Evolutionary conservation across 1,140 invertebrate genomes (phyloP).

Genomic region (Chlorops oryzae): DNA sequence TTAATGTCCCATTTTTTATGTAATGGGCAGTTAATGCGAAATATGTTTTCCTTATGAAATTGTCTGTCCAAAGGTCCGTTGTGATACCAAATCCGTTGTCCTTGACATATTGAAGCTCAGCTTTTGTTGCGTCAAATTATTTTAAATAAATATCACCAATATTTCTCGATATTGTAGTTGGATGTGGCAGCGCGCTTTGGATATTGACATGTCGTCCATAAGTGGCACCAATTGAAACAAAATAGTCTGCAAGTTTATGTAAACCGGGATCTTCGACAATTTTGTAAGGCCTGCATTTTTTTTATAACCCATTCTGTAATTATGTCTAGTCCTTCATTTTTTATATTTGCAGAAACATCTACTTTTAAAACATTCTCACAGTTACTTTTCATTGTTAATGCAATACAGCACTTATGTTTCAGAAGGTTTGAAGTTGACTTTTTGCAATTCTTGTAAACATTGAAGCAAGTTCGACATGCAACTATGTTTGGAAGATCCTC

Average conservation of each 20-base stretch:
- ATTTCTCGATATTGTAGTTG: slow-evolving; percentile 11
- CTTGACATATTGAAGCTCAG: slow-evolving; percentile 1
- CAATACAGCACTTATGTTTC: slow-evolving; percentile 8
- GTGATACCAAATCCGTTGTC: not conserved
- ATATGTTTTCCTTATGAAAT: no score
- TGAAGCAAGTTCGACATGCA: slow-evolving; percentile 4
- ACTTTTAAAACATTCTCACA: not conserved
- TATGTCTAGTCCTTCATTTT: not conserved
- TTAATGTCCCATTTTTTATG: no score
- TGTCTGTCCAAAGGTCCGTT: no score
- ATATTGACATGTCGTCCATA: slow-evolving; percentile 3
- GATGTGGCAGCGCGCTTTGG: slow-evolving; percentile 7
- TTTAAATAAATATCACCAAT: not conserved
- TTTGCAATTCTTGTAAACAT: slow-evolving; percentile 3
- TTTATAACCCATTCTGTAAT: slow-evolving; percentile 7
- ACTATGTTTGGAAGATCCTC: slow-evolving; percentile 1
- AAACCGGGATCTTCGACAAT: slow-evolving; percentile 5
- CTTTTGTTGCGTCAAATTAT: slow-evolving; percentile 4
- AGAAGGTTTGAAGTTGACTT: slow-evolving; percentile 8
- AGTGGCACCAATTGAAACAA: slow-evolving; percentile 1
- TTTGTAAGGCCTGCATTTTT: slow-evolving; percentile 7
- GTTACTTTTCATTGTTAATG: not conserved
- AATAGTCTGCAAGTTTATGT: slow-evolving; percentile 1
- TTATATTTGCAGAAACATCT: not conserved
- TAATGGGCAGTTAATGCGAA: no score